Conservation (phyloP, 1,140 invertebrate genomes). For the Pteromalus puparum region DNA sequence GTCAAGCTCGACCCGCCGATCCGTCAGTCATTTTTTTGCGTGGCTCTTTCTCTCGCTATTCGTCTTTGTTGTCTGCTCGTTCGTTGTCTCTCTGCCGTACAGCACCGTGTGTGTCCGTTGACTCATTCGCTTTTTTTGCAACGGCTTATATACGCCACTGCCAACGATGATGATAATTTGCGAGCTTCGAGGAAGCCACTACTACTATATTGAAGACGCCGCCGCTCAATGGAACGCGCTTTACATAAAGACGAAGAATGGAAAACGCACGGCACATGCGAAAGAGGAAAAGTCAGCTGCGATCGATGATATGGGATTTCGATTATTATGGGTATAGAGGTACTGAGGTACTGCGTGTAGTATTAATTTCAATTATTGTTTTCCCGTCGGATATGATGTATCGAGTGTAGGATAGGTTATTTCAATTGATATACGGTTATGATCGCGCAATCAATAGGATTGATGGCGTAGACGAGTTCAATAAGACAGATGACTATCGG, state of each 20-base stretch:
- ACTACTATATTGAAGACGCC: not conserved
- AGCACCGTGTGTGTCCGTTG: not conserved
- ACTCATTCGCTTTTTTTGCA: conserved; percentile 9
- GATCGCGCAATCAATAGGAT: not conserved
- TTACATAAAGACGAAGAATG: conserved; percentile 15
- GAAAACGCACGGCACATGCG: not conserved
- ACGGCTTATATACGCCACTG: not conserved
- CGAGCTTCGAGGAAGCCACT: not conserved
- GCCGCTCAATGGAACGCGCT: conserved; percentile 7
- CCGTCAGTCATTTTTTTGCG: not conserved
- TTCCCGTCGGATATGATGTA: too few species aligned
- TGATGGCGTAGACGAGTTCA: not conserved
- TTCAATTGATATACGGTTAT: not conserved
- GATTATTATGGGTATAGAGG: too few species aligned
- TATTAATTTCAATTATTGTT: too few species aligned
- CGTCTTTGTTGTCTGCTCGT: not conserved
- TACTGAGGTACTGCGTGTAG: too few species aligned
- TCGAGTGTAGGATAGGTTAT: too few species aligned
- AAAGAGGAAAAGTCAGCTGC: not conserved
- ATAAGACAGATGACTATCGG: not conserved
- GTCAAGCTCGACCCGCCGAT: not conserved
- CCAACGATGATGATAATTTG: conserved; percentile 32
- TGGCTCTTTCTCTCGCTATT: not conserved
- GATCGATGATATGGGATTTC: not conserved
- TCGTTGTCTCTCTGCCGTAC: not conserved